These are phyloP conservation scores for Dasyornis broadbenti DNA, from an alignment of 2,113 vertebrate genomes.

Conservation along the genomic window DNA sequence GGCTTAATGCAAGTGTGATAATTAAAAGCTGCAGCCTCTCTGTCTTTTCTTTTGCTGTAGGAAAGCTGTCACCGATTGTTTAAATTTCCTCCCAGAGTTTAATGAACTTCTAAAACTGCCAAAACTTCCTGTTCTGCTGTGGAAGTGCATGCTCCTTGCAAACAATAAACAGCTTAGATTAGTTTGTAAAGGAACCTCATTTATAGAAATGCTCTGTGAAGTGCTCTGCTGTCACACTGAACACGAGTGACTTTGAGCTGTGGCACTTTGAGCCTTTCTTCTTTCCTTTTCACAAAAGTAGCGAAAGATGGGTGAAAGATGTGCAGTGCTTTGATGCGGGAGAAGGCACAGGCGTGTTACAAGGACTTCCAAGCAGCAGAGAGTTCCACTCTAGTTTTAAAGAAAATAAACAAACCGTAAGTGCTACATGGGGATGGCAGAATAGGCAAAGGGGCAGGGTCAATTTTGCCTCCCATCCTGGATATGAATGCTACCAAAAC, in stretches of 20 bases:
- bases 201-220: neutral
- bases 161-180: slow-evolving; percentile 29
- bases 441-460: neutral
- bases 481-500: neutral
- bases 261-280: neutral
- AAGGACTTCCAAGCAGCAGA: neutral
- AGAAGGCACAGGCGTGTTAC: neutral
- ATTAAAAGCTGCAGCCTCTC: slow-evolving; percentile 58
- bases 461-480: neutral
- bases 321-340: neutral
- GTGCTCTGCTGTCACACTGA: neutral
- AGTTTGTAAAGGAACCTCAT: slow-evolving; percentile 24
- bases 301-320: neutral
- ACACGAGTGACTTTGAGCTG: neutral
- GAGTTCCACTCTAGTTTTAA: neutral
- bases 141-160: slow-evolving; percentile 40
- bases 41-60: neutral
- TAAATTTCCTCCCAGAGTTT: slow-evolving; percentile 54
- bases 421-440: neutral
- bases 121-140: slow-evolving; percentile 44
- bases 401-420: neutral
- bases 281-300: neutral
- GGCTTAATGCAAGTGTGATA: slow-evolving; percentile 41
- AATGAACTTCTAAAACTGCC: slow-evolving; percentile 54
- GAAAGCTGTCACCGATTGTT: slow-evolving; percentile 31